Percentiles rank a stretch among this genome's conserved stretches.
These are phyloP conservation scores for Lepus americanus DNA, from an alignment of 2,113 vertebrate genomes.

Conservation along the genomic window DNA sequence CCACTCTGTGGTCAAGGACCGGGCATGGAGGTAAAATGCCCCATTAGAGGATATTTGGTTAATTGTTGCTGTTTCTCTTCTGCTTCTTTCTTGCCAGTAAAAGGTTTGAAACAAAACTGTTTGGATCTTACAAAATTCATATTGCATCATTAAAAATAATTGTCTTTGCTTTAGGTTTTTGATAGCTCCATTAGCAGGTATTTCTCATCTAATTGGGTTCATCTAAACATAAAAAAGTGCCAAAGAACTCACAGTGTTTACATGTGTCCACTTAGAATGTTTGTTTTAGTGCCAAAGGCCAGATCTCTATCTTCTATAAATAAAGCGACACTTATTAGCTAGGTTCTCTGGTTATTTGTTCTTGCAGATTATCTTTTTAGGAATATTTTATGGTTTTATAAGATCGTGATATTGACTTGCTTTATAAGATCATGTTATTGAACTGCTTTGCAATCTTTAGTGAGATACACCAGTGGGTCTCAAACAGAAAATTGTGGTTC, in stretches of 20 bases:
- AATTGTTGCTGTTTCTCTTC: neutral
- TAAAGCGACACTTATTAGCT: neutral
- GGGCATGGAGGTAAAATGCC: neutral
- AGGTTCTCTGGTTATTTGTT: neutral
- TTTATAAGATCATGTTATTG: neutral
- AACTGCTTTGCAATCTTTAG: neutral
- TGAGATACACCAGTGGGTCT: neutral
- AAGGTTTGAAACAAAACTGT: neutral
- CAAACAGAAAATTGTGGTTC: neutral
- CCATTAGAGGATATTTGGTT: neutral
- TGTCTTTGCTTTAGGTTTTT: neutral
- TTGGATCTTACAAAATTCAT: neutral
- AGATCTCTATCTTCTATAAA: neutral
- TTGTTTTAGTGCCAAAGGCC: constrained; percentile 47
- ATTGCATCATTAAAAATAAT: neutral
- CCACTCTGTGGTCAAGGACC: neutral
- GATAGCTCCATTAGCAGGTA: constrained; percentile 45
- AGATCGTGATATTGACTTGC: neutral
- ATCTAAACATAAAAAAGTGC: constrained; percentile 42
- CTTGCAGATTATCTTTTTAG: neutral
- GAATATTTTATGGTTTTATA: neutral
- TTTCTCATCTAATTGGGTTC: constrained; percentile 61
- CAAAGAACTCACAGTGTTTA: constrained; percentile 35
- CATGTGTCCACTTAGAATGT: constrained; percentile 42
- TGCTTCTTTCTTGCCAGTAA: neutral